Evolutionary conservation across 30 jellyfish, hydroid and myxozoan genomes (phyloP), one percentile per base, ranked within the genome.

Genomic region (Morbakka virulenta): DNA sequence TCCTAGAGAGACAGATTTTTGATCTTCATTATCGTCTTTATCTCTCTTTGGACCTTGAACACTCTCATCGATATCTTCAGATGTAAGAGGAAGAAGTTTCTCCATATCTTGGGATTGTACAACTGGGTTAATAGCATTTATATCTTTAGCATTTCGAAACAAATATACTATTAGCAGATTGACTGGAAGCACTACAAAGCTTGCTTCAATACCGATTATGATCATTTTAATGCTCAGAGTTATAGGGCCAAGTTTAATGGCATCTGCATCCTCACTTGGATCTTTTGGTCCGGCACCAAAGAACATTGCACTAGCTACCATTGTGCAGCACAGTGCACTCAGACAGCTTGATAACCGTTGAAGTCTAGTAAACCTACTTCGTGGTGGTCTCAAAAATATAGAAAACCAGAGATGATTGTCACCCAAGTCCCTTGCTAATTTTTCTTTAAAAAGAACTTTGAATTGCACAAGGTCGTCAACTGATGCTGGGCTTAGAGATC

Each of bases 281-380:
- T 12, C 76, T 3, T n/a, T 62, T 22, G 36, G 64, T 6, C 64
- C 81, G 9, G 47, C 47, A 17, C 81, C 81, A 36, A 29, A 69
- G 25, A 69, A 69, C 81, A 69, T 69, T 9, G 81, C 81, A 32
- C 47, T 69, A 28, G 81, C 76, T 22, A 69, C 47, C 81, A 69
- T 69, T 9, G 81, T 31, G 24, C 76, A 20, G 25, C 81, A 69
- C 3, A 69, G 77, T 25, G 35, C 76, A 35, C 77, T 69, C 30
- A 69, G 32, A 36, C 81, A 69, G 35, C 81, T 20, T 17, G 81
- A 11, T 32, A 69, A 69, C 12, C 81, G 14, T 25, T 69, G 81
- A 17, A 69, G 64, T 17, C 47, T 76, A 6, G 81, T 69, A 35
- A 69, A 69, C 3, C 81, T 76, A 69, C 81, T 69, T 13, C 23